Base-by-base conservation (phyloP, 2,888 invertebrate genomes). In the Augochlorella aurata region DNA sequence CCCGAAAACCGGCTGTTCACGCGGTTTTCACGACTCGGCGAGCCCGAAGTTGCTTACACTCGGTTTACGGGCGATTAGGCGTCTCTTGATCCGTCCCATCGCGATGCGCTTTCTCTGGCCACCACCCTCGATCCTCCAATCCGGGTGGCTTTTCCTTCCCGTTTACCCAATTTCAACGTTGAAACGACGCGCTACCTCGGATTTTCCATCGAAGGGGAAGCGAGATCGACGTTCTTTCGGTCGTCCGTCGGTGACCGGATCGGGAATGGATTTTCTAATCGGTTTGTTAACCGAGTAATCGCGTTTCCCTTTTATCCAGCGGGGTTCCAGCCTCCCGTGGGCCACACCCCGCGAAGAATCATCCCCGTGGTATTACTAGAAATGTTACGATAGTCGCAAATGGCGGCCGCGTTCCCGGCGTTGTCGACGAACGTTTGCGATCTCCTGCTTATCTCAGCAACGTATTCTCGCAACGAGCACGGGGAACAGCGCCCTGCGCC, bases 181-280 rank as follows among this genome's bases (percentile, higher is more conserved):
- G 44, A 10, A 24, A 65, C 63, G 24, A 45, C 50, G 38, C 70
- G n/a, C 38, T 29, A 14, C 24, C 24, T 12, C 29, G n/a, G 49
- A 61, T 16, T 16, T 0, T 5, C 10, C 5, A 58, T 14, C 21
- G 21, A 58, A 58, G 12, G 14, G 12, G 1, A 29, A 45, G 29
- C 54, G 67, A 58, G 24, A 24, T 14, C 24, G 24, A 38, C 24
- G 79, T 74, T 81, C 61, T 76, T 77, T 69, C 63, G 77, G 79
- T 50, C 66, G 63, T 70, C 75, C 50, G 54, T 83, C 72, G 82
- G 71, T 66, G 68, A 75, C 63, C 63, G 71, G 65, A 73, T 89
- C 89, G 78, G 54, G 89, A 89, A 91, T 89, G 87, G 91, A 91
- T 92, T 91, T 92, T 89, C 91, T 91, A 92, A 93, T 93, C 90